These are phyloP conservation scores for Horisme vitalbata DNA, from an alignment of 2,888 invertebrate species.

Conservation along the genomic window DNA sequence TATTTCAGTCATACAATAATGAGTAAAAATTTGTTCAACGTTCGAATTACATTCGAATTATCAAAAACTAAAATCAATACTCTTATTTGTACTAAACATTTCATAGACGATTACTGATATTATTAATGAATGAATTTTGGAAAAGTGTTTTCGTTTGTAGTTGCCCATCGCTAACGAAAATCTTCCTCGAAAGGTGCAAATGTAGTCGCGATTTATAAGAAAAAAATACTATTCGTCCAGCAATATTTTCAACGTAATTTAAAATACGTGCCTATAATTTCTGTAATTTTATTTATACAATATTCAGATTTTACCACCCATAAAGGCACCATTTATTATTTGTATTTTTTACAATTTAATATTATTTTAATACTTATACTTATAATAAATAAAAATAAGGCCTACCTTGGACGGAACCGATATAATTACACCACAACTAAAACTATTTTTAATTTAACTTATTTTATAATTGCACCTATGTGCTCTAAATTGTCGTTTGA, in stretches of 20 bases:
- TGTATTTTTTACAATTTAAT: conserved; percentile 4
- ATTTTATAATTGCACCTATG: conserved; percentile 4
- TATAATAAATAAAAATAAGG: conserved; percentile 79
- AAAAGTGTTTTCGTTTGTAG: too few species aligned
- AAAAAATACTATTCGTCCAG: too few species aligned
- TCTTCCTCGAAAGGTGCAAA: too few species aligned
- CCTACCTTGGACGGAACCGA: conserved; percentile 69
- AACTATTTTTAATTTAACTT: conserved; percentile 21
- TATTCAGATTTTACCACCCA: conserved; percentile 6
- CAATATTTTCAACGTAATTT: not conserved
- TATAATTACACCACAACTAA: conserved; percentile 34
- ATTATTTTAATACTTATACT: conserved; percentile 30
- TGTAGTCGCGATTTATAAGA: too few species aligned
- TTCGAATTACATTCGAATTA: too few species aligned
- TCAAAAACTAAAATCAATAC: too few species aligned
- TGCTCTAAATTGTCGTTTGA: not conserved
- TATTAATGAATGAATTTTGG: too few species aligned
- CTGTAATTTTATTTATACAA: conserved; percentile 2
- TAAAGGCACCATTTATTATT: conserved; percentile 14
- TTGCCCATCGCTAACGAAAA: too few species aligned
- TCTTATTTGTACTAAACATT: too few species aligned
- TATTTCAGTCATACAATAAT: too few species aligned
- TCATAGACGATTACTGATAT: too few species aligned
- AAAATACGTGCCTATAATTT: not conserved
- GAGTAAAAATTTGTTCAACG: too few species aligned